Conservation (phyloP, 2,113 vertebrate genomes). For the Ictalurus furcatus region DNA sequence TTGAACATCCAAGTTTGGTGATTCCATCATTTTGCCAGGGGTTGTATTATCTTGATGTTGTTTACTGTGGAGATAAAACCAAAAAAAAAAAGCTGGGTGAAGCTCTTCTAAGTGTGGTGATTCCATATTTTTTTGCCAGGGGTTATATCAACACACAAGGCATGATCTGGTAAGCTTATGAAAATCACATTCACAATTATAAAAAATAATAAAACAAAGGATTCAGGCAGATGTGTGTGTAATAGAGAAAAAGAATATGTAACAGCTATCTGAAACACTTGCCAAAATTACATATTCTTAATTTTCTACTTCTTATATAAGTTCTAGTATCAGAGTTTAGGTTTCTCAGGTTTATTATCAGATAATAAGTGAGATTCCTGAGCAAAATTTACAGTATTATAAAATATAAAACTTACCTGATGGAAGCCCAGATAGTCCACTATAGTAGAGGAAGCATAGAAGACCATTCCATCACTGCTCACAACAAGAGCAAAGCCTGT, state of each 20-base stretch:
- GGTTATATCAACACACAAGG: background rate
- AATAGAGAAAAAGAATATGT: background rate
- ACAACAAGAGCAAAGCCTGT: slow-evolving; percentile 93
- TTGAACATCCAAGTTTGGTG: too few relatives aligned
- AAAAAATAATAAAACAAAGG: background rate
- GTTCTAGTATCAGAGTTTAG: background rate
- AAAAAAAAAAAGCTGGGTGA: too few relatives aligned
- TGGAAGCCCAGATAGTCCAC: slow-evolving; percentile 96
- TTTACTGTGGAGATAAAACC: too few relatives aligned
- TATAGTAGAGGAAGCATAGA: slow-evolving; percentile 93
- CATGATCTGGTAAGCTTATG: background rate
- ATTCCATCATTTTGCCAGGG: too few relatives aligned
- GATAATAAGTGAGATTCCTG: background rate
- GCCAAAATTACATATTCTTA: background rate
- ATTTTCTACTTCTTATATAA: background rate
- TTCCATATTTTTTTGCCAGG: too few relatives aligned
- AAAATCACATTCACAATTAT: background rate
- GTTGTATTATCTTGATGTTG: too few relatives aligned
- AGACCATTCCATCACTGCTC: slow-evolving; percentile 93
- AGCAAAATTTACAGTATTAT: background rate
- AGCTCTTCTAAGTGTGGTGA: too few relatives aligned
- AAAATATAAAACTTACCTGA: slow-evolving; percentile 78
- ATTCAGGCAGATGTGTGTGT: background rate
- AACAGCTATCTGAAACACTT: background rate
- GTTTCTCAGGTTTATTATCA: background rate